A percentile compares a stretch with the other conserved stretches of the same genome.
These are phyloP conservation scores for Oreochromis mossambicus DNA, from an alignment of 2,797 vertebrate species.

Conservation along the genomic window DNA sequence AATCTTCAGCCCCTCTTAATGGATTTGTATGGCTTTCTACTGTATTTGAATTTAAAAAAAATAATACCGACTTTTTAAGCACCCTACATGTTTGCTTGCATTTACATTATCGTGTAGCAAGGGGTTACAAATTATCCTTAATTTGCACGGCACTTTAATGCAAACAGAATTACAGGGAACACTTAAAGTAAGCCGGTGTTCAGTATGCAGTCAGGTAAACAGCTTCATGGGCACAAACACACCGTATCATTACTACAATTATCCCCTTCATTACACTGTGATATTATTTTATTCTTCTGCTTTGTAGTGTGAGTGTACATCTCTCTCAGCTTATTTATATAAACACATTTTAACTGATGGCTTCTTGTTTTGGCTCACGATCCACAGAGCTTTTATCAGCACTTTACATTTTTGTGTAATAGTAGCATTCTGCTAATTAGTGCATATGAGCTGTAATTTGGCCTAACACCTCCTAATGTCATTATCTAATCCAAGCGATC, in stretches of 20 bases:
- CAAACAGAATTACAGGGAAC: background rate
- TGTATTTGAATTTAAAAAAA: background rate
- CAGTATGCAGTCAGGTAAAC: constrained; percentile 45
- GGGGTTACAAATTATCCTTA: constrained; percentile 39
- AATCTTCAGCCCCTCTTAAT: background rate
- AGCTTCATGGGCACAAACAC: constrained; percentile 32
- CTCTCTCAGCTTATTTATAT: constrained; percentile 12
- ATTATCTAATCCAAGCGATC: background rate
- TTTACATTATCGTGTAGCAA: constrained; percentile 35
- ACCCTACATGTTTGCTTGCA: background rate
- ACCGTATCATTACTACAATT: constrained; percentile 51
- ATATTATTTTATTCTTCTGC: constrained; percentile 30
- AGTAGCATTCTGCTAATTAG: background rate
- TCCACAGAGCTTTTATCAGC: background rate
- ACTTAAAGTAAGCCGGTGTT: constrained; percentile 28
- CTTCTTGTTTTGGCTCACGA: background rate
- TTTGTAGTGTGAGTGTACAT: background rate
- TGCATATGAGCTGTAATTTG: background rate
- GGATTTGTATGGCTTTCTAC: background rate
- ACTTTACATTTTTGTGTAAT: background rate
- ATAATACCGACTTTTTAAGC: background rate
- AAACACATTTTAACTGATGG: constrained; percentile 19
- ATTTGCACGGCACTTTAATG: constrained; percentile 37
- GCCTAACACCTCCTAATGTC: constrained; percentile 11
- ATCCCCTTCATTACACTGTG: constrained; percentile 45